Evolutionary conservation across 2,113 vertebrate species (phyloP), one percentile per base, ranked within the genome.

Genomic region (Garra rufa): DNA sequence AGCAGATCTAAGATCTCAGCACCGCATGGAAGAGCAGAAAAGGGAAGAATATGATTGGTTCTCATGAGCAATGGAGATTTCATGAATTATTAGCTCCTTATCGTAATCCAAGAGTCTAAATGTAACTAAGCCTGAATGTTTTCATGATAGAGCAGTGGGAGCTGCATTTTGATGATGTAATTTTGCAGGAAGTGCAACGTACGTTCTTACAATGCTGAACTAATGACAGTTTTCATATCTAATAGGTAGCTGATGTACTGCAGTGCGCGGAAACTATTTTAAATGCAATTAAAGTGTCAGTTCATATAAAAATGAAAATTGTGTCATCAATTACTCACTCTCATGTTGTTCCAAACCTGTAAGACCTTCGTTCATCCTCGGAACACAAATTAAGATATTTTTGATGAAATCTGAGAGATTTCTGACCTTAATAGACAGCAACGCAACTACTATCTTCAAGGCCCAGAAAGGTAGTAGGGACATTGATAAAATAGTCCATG

Each of bases 31-130:
- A 34, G 15, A 46, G 55, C 55, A n/a, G 82, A 28, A 71, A 52
- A 71, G 3, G 82, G n/a, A 84, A 81, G 86, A 55, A 80, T 70
- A 82, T 82, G 74, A 73, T 77, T 67, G 76, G 81, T 43, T 78
- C 41, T 82, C 52, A 61, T 52, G 30, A 50, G 73, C 43, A 21
- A 70, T 17, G 3, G 59, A 43, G 83, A 82, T 75, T 84, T 59
- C 76, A 84, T 81, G 46, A 81, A 65, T 84, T 78, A 86, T 84
- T 84, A 77, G 57, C 80, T 88, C 4, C 28, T 82, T 77, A 81
- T 43, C 30, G 52, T 65, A 70, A 61, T 75, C 59, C 9, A 81
- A 52, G 77, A 59, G 59, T 71, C 75, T 10, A 71, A 52, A 57
- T 77, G 30, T 70, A 30, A 28, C 48, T 41, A 81, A 76, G 46